Base-by-base conservation (phyloP, 2,888 invertebrate genomes). In the Galerucella pusilla region DNA sequence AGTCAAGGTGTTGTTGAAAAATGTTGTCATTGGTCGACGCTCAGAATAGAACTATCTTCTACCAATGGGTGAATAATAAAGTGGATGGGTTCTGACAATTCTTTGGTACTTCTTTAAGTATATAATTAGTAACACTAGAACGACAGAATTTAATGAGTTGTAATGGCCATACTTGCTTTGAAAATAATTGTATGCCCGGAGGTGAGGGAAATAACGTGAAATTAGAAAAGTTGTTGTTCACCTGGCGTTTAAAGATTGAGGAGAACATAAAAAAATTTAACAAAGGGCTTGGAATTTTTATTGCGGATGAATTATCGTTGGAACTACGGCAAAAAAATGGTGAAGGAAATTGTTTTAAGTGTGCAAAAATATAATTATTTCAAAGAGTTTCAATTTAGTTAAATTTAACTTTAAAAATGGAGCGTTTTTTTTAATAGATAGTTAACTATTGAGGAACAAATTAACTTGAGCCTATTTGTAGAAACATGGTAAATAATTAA, bases 41-140 rank as follows among this genome's bases (percentile, higher is more conserved):
- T 65, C 25, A 45, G 7, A 59, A 7, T 46, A 65, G 45, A 45
- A 65, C 45, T 45, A 66, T 65, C 66, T 71, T 28, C 71, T 9
- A 54, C 71, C 71, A 71, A 71, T 71, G 65, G 16, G 45, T 25
- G 52, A 71, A 61, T 45, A 42, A 35, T 63, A 2, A 14, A 63
- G 35, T 42, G 35, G 42, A 14, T 63, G n/a, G 20, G 25, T 46
- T 28, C 46, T 65, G 45, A 14, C 64, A 16, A 42, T 64, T 64
- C 16, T 20, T 11, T 45, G 46, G 61, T 61, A 61, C 61, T 57
- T 45, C 16, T 45, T 65, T 65, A 46, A 20, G 42, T 65, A 46
- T 59, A 45, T 71, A 71, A 71, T 71, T 71, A 71, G 71, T 71
- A 66, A 71, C 71, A 71, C 66, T 71, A 71, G 45, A 71, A 46